Percentiles rank a stretch among this genome's conserved stretches.
Evolutionary conservation across 2,113 vertebrate species (phyloP).

Genomic region (Rattus norvegicus): GRCr8 NC_086019.1:98488001-98488500

Average conservation of each 20-base stretch:
- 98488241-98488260: no score
- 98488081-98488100: neutral
- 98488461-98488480: constrained; percentile 74
- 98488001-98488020: neutral
- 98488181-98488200: accelerated
- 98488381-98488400: constrained; percentile 71
- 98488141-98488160: neutral
- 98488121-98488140: neutral
- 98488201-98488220: neutral
- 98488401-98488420: constrained; percentile 70
- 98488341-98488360: neutral
- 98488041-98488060: neutral
- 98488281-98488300: accelerated
- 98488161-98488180: accelerated
- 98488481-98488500: constrained; percentile 74
- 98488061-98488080: neutral
- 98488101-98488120: neutral
- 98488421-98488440: constrained; percentile 80
- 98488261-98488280: neutral
- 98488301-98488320: neutral
- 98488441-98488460: constrained; percentile 79
- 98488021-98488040: neutral
- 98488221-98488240: no score
- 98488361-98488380: constrained; percentile 19
- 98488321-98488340: neutral